Conservation (phyloP, 2,888 invertebrate genomes). For the Drosophila lutescens region DNA sequence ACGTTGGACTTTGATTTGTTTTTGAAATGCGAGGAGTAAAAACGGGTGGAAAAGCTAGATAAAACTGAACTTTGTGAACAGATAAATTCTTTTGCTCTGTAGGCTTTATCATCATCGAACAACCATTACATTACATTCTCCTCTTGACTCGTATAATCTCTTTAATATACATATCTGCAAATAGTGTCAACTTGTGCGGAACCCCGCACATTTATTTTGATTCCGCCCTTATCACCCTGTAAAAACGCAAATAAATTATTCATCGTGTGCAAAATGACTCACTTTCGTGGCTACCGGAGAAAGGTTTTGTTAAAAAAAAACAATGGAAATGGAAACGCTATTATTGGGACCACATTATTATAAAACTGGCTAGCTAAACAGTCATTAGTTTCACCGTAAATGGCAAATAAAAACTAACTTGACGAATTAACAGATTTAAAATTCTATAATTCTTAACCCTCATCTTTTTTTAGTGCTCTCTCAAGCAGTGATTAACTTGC, state of each 20-base stretch:
- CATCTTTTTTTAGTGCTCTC: conserved; percentile 43
- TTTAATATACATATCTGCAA: neutral
- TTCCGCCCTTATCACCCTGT: neutral
- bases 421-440: too few species aligned
- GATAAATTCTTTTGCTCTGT: neutral
- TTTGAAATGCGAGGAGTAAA: neutral
- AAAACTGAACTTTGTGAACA: neutral
- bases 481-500: conserved; percentile 43
- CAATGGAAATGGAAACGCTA: neutral
- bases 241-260: conserved; percentile 5
- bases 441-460: neutral
- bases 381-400: too few species aligned
- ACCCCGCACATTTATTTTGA: neutral
- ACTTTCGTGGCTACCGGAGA: neutral
- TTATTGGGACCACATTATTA: too few species aligned
- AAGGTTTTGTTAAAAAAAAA: neutral
- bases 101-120: neutral
- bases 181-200: neutral
- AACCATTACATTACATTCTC: neutral
- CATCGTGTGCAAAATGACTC: conserved; percentile 8
- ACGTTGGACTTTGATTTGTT: neutral
- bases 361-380: too few species aligned
- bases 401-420: neutral
- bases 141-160: neutral
- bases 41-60: neutral